Percentiles rank a stretch among this genome's conserved stretches.
Evolutionary conservation across 2,888 invertebrate species (phyloP).

Genomic region (Morpho achilles): DNA sequence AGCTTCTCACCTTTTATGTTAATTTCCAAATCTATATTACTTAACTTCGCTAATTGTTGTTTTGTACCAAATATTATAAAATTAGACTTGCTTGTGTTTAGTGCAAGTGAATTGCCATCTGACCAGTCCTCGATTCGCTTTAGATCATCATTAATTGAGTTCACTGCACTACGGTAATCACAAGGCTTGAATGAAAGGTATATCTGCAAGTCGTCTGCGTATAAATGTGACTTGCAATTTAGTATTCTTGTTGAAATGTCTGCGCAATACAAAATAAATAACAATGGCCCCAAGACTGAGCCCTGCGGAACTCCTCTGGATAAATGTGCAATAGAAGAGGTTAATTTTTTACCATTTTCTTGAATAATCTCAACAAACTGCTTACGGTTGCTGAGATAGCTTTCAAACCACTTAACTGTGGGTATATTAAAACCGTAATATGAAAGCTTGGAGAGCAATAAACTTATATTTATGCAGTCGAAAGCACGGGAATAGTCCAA

Average conservation of each 20-base stretch:
- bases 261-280: background rate
- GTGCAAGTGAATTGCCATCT: background rate
- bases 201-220: too few relatives aligned
- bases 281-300: too few relatives aligned
- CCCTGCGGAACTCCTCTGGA: background rate
- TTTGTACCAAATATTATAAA: too few relatives aligned
- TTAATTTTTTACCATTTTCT: conserved; percentile 1
- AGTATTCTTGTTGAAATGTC: background rate
- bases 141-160: background rate
- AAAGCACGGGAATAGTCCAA: conserved; percentile 39
- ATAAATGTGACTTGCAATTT: background rate
- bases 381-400: background rate
- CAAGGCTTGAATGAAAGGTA: too few relatives aligned
- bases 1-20: background rate
- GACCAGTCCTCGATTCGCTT: background rate
- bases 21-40: background rate
- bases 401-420: conserved; percentile 2
- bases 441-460: conserved; percentile 1
- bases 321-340: background rate
- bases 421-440: too few relatives aligned
- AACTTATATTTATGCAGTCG: conserved; percentile 26
- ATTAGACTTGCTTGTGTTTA: too few relatives aligned
- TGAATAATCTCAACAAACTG: conserved; percentile 1
- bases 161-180: too few relatives aligned
- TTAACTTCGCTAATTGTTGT: too few relatives aligned